A percentile compares a stretch with the other conserved stretches of the same genome.
Evolutionary conservation across 2,113 vertebrate genomes (phyloP).

Genomic region (Dicaeum eximium): DNA sequence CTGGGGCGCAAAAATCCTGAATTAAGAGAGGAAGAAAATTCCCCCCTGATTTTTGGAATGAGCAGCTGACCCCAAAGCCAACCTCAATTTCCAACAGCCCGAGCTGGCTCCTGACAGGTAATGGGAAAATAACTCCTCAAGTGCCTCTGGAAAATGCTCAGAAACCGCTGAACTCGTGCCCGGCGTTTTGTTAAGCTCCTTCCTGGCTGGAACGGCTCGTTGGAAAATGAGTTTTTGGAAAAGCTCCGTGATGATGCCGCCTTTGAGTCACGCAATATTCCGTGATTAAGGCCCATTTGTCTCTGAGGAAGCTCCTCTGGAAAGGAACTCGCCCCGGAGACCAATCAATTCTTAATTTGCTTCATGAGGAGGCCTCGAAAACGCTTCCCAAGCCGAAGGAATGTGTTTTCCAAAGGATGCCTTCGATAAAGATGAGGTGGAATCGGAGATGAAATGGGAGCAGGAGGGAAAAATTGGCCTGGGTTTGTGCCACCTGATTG

Average conservation of each 20-base stretch:
- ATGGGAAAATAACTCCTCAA: neutral
- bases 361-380: neutral
- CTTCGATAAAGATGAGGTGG: neutral
- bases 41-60: neutral
- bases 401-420: neutral
- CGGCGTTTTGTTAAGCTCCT: neutral
- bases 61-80: neutral
- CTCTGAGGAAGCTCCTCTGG: neutral
- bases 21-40: neutral
- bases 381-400: neutral
- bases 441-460: neutral
- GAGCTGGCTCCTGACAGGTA: neutral
- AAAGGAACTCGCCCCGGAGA: neutral
- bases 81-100: neutral
- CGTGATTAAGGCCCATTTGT: neutral
- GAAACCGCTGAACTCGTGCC: neutral
- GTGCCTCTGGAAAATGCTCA: neutral
- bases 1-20: neutral
- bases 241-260: neutral
- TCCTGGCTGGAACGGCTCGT: neutral
- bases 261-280: neutral
- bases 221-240: constrained; percentile 30
- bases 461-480: neutral
- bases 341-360: constrained; percentile 8
- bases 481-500: neutral